Conservation (phyloP, 1,140 invertebrate species). For the Lordiphosa clarofinis region DNA sequence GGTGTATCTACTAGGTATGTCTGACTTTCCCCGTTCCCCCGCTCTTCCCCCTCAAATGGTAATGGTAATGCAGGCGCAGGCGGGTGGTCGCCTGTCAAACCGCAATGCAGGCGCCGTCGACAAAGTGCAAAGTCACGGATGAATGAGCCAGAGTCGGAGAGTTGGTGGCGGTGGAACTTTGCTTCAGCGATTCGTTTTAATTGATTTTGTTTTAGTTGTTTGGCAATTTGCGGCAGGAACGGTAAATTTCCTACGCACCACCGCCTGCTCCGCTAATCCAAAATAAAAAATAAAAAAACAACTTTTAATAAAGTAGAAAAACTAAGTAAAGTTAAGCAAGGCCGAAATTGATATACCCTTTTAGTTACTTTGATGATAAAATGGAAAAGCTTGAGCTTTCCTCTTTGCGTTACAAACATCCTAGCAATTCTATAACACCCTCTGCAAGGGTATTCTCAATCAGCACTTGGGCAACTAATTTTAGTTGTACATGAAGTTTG, state of each 20-base stretch:
- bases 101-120: constrained; percentile 36
- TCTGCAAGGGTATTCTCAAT: constrained; percentile 17
- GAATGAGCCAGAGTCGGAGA: constrained; percentile 55
- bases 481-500: constrained; percentile 47
- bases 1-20: neutral
- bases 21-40: neutral
- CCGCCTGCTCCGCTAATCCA: constrained; percentile 24
- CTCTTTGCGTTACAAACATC: too few relatives aligned
- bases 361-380: neutral
- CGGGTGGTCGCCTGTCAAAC: constrained; percentile 29
- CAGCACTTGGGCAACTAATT: constrained; percentile 67
- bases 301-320: neutral
- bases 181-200: constrained; percentile 70
- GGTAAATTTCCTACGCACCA: constrained; percentile 42
- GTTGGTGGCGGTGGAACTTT: constrained; percentile 54
- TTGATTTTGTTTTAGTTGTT: constrained; percentile 61
- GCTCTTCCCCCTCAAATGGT: neutral
- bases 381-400: too few relatives aligned
- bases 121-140: constrained; percentile 74
- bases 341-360: constrained; percentile 2
- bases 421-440: neutral
- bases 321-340: neutral
- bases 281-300: neutral
- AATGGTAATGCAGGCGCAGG: constrained; percentile 16
- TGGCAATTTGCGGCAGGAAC: constrained; percentile 37